Percentiles rank a stretch among this genome's conserved stretches.
Evolutionary conservation across 2,113 vertebrate species (phyloP).

Genomic region (Stercorarius parasiticus): DNA sequence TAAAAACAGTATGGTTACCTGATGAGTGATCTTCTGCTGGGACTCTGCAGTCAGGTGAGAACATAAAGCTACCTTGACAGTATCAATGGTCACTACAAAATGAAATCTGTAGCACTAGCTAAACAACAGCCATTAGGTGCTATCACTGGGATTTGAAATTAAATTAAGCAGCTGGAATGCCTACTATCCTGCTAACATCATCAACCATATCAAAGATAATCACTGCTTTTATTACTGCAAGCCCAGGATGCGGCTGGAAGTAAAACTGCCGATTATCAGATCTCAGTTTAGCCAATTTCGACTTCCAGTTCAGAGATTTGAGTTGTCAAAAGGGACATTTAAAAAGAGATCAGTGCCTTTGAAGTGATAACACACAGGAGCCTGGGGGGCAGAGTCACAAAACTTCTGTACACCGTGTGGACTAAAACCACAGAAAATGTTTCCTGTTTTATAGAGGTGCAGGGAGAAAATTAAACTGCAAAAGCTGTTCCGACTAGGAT

Average conservation of each 20-base stretch:
- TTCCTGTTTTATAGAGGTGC: conserved; percentile 23
- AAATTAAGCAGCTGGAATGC: conserved; percentile 66
- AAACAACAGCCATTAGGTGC: conserved; percentile 24
- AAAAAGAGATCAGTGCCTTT: conserved; percentile 53
- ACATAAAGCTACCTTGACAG: not conserved
- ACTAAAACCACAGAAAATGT: conserved; percentile 7
- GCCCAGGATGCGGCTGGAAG: conserved; percentile 41
- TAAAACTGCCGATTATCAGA: conserved; percentile 63
- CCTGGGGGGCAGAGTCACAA: conserved; percentile 19
- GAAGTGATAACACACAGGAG: conserved; percentile 46
- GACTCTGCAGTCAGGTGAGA: not conserved
- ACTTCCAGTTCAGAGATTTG: conserved; percentile 60
- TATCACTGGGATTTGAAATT: conserved; percentile 55
- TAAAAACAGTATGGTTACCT: not conserved
- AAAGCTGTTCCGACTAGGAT: not conserved
- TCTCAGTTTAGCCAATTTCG: conserved; percentile 65
- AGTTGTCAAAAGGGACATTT: conserved; percentile 55
- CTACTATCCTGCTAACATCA: conserved; percentile 49
- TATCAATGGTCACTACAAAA: conserved; percentile 28
- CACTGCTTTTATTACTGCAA: conserved; percentile 55
- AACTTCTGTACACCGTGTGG: not conserved
- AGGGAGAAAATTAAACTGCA: conserved; percentile 26
- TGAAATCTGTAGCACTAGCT: conserved; percentile 41
- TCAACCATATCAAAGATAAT: conserved; percentile 59
- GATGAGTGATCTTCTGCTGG: not conserved